Evolutionary conservation across 2,888 invertebrate species (phyloP), one percentile per base, ranked within the genome.

Genomic region (Scaptomyza parva): DNA sequence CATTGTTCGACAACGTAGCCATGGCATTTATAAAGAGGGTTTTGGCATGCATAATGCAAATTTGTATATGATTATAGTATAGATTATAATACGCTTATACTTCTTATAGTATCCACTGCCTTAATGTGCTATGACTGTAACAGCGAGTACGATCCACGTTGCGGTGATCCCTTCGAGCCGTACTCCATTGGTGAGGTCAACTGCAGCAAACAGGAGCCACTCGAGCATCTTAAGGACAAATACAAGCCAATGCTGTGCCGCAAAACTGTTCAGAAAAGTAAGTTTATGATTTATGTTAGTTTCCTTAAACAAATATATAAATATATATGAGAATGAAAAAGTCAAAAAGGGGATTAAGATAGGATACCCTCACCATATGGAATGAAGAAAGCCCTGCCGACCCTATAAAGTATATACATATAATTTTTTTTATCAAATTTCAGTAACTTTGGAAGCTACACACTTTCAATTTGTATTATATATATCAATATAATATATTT

Each of bases 91-190:
- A 37, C 9, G 17, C 17, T 35, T 52, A 9, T 39, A n/a, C 43
- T 33, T 14, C 14, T 40, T 55, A 3, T 68, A 92, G 88, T 92
- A 93, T 94, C 93, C 30, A 92, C 93, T 54, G 93, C 95, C 68
- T 94, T 96, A 69, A 93, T 94, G 83, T 98, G 98, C 92, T 98
- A 97, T 90, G 95, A 97, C 87, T 98, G 98, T 92, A 98, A 98
- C 93, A 98, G 98, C 65, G 95, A 95, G 70, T 97, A 95, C 89
- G 97, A 98, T 92, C 96, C 96, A 35, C 94, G 97, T 78, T 98
- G 98, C 88, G 97, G 95, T 0, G 96, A 97, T 88, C 96, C 96
- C 54, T 98, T 98, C 90, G 95, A 97, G 89, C 93, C 96, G 20
- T 96, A 95, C 91, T 96, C 96, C 50, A 94, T 97, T 85, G 97